phyloP scores from a whole-genome alignment of 53 echinoderm and acorn worm genomes.

The Crossaster papposus region DNA sequence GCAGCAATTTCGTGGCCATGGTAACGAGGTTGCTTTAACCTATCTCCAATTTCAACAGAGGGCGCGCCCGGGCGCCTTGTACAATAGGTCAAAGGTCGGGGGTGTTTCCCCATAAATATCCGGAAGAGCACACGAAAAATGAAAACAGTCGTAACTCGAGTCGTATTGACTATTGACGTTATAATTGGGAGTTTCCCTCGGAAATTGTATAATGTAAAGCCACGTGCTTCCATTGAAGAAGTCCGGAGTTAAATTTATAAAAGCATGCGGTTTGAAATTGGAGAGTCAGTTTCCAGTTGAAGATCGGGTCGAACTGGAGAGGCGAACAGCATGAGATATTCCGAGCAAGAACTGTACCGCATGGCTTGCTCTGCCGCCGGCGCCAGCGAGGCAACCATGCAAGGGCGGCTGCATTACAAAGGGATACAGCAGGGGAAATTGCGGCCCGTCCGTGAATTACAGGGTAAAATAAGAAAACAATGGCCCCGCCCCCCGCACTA shows the following conservation, averaged over 20 bases:
- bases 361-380: constrained; percentile 36
- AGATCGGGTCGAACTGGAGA: neutral
- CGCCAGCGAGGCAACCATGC: neutral
- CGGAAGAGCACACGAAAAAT: neutral
- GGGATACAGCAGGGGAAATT: constrained; percentile 46
- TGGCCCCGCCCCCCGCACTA: too few relatives aligned
- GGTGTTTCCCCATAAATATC: neutral
- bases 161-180: too few relatives aligned
- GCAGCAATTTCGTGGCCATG: too few relatives aligned
- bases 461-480: too few relatives aligned
- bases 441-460: constrained; percentile 33
- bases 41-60: neutral
- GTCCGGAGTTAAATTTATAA: neutral
- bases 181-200: constrained; percentile 24
- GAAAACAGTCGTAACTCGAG: neutral
- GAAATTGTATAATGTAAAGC: constrained; percentile 1
- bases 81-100: constrained; percentile 29
- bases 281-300: neutral
- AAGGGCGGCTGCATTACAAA: constrained; percentile 44
- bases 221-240: constrained; percentile 19
- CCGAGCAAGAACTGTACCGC: constrained; percentile 27
- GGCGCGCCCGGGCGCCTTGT: constrained; percentile 33
- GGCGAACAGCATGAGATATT: constrained; percentile 30
- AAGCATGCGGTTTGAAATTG: constrained; percentile 15
- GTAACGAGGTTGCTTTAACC: too few relatives aligned